These are phyloP conservation scores for Chelon auratus DNA, from an alignment of 2,797 vertebrate species.

Conservation along the genomic window DNA sequence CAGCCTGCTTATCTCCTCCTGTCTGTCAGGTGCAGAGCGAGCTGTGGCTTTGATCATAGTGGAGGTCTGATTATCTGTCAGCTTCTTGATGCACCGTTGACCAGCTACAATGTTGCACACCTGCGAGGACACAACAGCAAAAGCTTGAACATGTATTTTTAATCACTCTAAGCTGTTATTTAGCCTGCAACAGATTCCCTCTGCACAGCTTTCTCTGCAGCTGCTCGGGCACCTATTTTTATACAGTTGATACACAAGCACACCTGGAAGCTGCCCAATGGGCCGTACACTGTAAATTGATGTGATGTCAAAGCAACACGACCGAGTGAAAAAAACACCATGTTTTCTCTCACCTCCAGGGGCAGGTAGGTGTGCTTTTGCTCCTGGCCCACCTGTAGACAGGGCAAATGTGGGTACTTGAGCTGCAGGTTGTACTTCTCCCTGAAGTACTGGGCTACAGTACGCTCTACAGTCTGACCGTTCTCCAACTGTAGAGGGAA, in stretches of 20 bases:
- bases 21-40: conserved; percentile 95
- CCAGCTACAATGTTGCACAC: conserved; percentile 99
- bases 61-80: conserved; percentile 99
- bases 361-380: conserved; percentile 99
- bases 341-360: conserved; percentile 90
- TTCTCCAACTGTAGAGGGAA: conserved; percentile 98
- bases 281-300: neutral
- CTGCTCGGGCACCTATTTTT: neutral
- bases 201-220: neutral
- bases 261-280: neutral
- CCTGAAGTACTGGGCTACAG: conserved; percentile 99
- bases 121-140: conserved; percentile 73
- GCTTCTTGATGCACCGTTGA: conserved; percentile 98
- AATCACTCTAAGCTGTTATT: neutral
- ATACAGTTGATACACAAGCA: neutral
- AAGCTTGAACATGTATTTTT: neutral
- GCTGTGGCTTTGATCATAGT: conserved; percentile 99
- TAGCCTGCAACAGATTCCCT: neutral
- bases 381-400: conserved; percentile 99
- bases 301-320: neutral
- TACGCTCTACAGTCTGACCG: conserved; percentile 98
- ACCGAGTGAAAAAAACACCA: neutral
- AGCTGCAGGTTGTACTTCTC: conserved; percentile 99
- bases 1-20: conserved; percentile 98
- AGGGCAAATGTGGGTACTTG: conserved; percentile 98